A percentile compares a stretch with the other conserved stretches of the same genome.
phyloP scores from a whole-genome alignment of 2,888 invertebrate species.

The Oligia latruncula region DNA sequence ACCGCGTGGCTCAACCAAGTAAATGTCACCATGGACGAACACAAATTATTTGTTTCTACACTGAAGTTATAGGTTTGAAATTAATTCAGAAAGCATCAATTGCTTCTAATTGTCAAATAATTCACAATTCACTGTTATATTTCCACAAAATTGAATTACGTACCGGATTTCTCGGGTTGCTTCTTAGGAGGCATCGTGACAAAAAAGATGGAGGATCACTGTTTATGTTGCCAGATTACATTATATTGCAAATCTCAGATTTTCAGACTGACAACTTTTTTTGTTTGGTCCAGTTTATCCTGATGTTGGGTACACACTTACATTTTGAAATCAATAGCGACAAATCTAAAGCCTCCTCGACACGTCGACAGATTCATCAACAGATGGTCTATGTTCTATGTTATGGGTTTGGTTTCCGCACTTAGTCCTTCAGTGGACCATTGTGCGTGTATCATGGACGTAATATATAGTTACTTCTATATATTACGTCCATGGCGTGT shows the following conservation, averaged over 20 bases:
- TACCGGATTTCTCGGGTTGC: conserved; percentile 96
- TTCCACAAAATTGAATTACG: conserved; percentile 78
- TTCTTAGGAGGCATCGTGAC: conserved; percentile 96
- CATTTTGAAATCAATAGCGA: too few species aligned
- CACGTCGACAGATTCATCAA: too few species aligned
- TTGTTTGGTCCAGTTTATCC: too few species aligned
- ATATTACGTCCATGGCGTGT: too few species aligned
- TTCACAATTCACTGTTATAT: conserved; percentile 55
- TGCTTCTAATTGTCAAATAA: conserved; percentile 8
- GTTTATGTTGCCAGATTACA: conserved; percentile 59
- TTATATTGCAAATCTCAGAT: background rate
- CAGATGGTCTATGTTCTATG: too few species aligned
- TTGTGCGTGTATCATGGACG: too few species aligned
- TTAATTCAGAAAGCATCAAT: conserved; percentile 10
- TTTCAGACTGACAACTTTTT: conserved; percentile 40
- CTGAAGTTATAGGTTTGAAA: conserved; percentile 5
- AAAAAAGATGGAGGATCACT: conserved; percentile 85
- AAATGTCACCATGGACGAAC: conserved; percentile 56
- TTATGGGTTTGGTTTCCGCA: too few species aligned
- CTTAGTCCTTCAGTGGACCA: too few species aligned
- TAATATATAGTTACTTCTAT: too few species aligned
- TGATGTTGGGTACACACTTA: too few species aligned
- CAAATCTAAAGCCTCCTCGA: too few species aligned
- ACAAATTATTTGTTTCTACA: background rate
- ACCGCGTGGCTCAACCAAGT: conserved; percentile 79